These are phyloP conservation scores for Microctenopoma lineatum DNA, from an alignment of 2,797 vertebrate genomes.

Conservation along the genomic window DNA sequence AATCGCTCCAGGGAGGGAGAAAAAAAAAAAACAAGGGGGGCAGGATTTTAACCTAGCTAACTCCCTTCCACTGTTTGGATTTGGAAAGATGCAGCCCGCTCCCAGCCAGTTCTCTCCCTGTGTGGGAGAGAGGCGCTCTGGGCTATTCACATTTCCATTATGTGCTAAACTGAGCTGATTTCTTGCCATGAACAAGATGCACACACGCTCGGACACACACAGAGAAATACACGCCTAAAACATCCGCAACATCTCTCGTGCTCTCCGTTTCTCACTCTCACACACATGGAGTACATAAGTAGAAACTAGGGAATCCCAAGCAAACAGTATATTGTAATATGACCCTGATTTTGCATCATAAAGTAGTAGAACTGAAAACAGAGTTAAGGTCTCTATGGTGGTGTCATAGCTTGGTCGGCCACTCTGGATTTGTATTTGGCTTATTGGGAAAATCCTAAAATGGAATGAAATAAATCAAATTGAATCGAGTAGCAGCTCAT, in stretches of 20 bases:
- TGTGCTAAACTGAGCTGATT: conserved; percentile 84
- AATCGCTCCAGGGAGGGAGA: conserved; percentile 69
- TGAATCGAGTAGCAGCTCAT: conserved; percentile 53
- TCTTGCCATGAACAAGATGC: conserved; percentile 79
- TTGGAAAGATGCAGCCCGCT: conserved; percentile 76
- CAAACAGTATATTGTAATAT: conserved; percentile 26
- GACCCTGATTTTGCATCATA: conserved; percentile 24
- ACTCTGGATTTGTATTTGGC: conserved; percentile 21
- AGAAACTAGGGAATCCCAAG: conserved; percentile 44
- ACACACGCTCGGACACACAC: conserved; percentile 68
- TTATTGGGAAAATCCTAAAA: conserved; percentile 45
- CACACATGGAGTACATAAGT: conserved; percentile 14
- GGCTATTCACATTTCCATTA: conserved; percentile 84
- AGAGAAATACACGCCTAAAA: conserved; percentile 61
- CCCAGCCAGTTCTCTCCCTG: conserved; percentile 78
- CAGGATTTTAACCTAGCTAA: conserved; percentile 76
- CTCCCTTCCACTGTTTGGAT: conserved; percentile 75
- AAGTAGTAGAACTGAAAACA: conserved; percentile 8
- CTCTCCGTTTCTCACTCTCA: conserved; percentile 45
- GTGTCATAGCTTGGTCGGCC: conserved; percentile 35
- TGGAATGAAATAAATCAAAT: conserved; percentile 1
- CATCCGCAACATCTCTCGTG: conserved; percentile 53
- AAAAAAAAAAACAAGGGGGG: conserved; percentile 36
- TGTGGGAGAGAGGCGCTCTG: conserved; percentile 78
- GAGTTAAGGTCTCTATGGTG: conserved; percentile 26